Base-by-base conservation (phyloP, 2,888 invertebrate genomes). In the Lasius platythorax region DNA sequence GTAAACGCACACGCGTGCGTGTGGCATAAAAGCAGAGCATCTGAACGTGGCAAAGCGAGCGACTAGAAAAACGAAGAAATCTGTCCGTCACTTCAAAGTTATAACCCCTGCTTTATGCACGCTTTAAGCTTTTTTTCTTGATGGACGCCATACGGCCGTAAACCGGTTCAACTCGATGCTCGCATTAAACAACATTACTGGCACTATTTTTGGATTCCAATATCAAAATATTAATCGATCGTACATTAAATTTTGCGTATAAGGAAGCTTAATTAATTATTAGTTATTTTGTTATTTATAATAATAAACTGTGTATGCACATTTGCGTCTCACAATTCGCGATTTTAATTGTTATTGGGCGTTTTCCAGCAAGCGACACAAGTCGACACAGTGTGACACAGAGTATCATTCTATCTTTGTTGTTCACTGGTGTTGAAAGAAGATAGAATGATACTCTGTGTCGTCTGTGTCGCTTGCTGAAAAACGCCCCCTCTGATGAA, bases 71-170 rank as follows among this genome's bases (percentile, higher is more conserved):
- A 78, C 23, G 56, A 58, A 30, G 78, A 78, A 68, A 43, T 53
- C 40, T 67, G 53, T 58, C 70, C 58, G 43, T 78, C 78, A 78
- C 56, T 68, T 75, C 58, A 43, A 68, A 78, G 67, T 78, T 68
- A 37, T 37, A 46, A 68, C 58, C 15, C 56, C 37, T 5, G 5
- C 28, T 67, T 76, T 64, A 40, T 66, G 33, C 37, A 23, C n/a
- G 37, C 43, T 58, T 37, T 37, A 37, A 5, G n/a, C 23, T 40
- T 30, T 78, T 68, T 58, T 43, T 43, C 18, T 28, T 18, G 30
- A n/a, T 40, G 15, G 40, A n/a, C 37, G 23, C 28, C 23, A n/a
- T 58, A 30, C 23, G 30, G 5, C n/a, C 58, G 30, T 33, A 33
- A 68, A 78, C 78, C 78, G 78, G 58, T 68, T 66, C n/a, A 5